phyloP scores from a whole-genome alignment of 2,113 vertebrate species.

The Bolborhynchus lineola region DNA sequence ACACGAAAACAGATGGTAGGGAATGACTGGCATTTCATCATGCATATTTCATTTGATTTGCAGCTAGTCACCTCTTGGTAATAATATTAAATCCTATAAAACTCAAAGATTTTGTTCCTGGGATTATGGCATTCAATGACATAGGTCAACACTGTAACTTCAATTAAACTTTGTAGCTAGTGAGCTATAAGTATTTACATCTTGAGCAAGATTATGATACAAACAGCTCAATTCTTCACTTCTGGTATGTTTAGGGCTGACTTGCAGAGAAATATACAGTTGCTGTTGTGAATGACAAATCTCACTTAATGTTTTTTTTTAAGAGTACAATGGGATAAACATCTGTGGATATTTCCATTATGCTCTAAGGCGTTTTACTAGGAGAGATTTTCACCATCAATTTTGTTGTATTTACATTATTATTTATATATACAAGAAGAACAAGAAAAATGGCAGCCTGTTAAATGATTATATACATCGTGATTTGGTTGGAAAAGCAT shows the following conservation, averaged over 20 bases:
- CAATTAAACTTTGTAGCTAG: background rate
- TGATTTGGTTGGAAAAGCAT: slow-evolving; percentile 28
- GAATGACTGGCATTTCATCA: slow-evolving; percentile 36
- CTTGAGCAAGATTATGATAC: background rate
- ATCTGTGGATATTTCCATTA: slow-evolving; percentile 31
- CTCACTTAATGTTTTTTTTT: background rate
- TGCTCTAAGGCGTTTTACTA: background rate
- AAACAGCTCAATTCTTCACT: background rate
- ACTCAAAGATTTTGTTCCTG: background rate
- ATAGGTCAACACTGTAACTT: background rate
- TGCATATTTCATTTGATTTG: slow-evolving; percentile 37
- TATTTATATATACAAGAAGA: slow-evolving; percentile 38
- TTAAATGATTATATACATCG: slow-evolving; percentile 54
- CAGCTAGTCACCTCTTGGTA: slow-evolving; percentile 17
- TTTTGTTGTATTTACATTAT: slow-evolving; percentile 46
- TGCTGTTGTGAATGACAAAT: background rate
- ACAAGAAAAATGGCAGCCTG: slow-evolving; percentile 26
- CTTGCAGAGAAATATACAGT: background rate
- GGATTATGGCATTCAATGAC: background rate
- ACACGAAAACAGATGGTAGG: slow-evolving; percentile 41
- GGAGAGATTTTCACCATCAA: slow-evolving; percentile 25
- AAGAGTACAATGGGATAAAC: slow-evolving; percentile 12
- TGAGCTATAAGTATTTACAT: slow-evolving; percentile 12
- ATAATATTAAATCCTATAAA: slow-evolving; percentile 38
- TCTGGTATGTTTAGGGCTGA: background rate